Base-by-base conservation (phyloP, 2,113 vertebrate genomes). In the Zosterops borbonicus region DNA sequence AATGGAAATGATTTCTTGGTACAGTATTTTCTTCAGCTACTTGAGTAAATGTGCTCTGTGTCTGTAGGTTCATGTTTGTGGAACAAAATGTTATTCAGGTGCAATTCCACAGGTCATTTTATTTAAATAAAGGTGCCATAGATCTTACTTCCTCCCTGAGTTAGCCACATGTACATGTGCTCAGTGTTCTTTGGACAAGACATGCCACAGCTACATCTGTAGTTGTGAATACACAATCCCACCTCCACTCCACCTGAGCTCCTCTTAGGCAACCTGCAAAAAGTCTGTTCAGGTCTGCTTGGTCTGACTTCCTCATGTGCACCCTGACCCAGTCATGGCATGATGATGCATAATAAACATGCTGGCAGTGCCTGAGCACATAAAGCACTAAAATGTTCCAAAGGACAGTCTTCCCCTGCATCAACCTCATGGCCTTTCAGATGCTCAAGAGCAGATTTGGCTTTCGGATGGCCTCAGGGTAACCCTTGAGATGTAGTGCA, bases 401-500 rank as follows among this genome's bases (percentile, higher is more conserved):
- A 68, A 90, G 24, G 14, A 19, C 91, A 74, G 12, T 59, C 39
- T 86, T 55, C 53, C 60, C 7, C 56, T 50, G 33, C 39, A 63
- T 33, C 21, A 65, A 21, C 22, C 17, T 39, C 37, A 42, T 50
- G 49, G 56, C 42, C 71, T 95, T 44, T 14, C 47, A 89, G 64
- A 50, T 0, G 4, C 27, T 71, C 52, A 63, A 67, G 64, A 74
- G 60, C 14, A 69, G 42, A 74, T 90, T 31, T 56, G 52, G 52
- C 35, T 87, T 88, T 83, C 0, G 0, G 14, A 39, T 68, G 92
- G 83, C 89, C 94, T 93, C 29, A 41, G 56, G 56, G 68, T 95
- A 95, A 97, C 90, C 96, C 64, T 58, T 39, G 64, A 58, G 82
- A 85, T 53, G 42, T 13, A 77, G 55, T 67, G 68, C 76, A 96